A percentile compares a stretch with the other conserved stretches of the same genome.
Conservation (phyloP, 2,113 vertebrate genomes). For the Falcunculus frontatus region DNA sequence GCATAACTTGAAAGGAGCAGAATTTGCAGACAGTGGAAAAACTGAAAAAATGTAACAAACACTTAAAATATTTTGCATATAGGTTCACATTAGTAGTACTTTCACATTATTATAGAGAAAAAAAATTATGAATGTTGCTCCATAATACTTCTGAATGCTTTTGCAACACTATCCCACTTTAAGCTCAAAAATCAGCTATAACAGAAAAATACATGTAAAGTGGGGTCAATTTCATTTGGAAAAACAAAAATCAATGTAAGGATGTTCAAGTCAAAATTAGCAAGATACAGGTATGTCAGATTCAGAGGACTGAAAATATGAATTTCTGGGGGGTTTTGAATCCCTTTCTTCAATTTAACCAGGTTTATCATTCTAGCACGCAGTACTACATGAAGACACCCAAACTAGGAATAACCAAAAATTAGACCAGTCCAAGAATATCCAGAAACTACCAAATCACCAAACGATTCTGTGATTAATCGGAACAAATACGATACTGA, state of each 20-base stretch:
- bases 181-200: neutral
- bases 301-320: neutral
- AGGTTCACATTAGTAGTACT: neutral
- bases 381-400: neutral
- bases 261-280: neutral
- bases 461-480: neutral
- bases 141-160: neutral
- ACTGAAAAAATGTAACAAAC: neutral
- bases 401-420: neutral
- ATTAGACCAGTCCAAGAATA: neutral
- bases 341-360: neutral
- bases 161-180: neutral
- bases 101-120: neutral
- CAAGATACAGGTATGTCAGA: neutral
- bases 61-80: neutral
- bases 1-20: neutral
- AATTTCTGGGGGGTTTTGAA: neutral
- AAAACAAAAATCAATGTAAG: neutral
- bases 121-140: neutral
- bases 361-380: neutral
- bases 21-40: neutral
- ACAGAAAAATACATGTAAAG: neutral
- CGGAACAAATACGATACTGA: fast-evolving
- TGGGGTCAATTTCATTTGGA: neutral
- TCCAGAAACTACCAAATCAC: neutral